Conservation (phyloP, 2,797 vertebrate species). For the Squalus acanthias region DNA sequence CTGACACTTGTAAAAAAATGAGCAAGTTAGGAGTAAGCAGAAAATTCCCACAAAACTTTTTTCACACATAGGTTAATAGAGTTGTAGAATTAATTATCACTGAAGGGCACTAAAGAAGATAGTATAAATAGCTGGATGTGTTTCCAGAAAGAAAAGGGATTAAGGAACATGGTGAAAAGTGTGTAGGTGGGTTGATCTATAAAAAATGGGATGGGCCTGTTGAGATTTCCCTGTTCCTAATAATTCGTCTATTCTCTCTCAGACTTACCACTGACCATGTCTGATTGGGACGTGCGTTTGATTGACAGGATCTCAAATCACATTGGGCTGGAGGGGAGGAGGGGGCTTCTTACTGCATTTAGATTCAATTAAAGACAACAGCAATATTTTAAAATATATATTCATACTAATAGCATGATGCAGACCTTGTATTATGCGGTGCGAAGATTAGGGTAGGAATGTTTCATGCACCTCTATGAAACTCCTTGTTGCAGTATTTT, state of each 20-base stretch:
- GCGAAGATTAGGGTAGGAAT: background rate
- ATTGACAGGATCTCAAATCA: background rate
- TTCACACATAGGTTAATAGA: background rate
- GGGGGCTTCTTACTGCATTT: background rate
- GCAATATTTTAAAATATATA: background rate
- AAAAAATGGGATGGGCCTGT: background rate
- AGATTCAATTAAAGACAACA: background rate
- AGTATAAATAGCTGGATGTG: background rate
- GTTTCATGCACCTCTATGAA: background rate
- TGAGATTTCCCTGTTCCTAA: background rate
- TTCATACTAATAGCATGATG: background rate
- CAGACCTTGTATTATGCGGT: background rate
- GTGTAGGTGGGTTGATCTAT: background rate
- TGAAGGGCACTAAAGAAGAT: background rate
- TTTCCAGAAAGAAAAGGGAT: background rate
- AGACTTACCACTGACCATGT: background rate
- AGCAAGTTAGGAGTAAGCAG: background rate
- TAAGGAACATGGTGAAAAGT: background rate
- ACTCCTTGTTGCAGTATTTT: background rate
- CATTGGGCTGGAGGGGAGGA: background rate
- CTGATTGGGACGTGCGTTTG: background rate
- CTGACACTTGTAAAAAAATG: background rate
- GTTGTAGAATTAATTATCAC: background rate
- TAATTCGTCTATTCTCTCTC: background rate
- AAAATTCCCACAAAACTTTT: background rate